phyloP scores from a whole-genome alignment of 2,797 vertebrate genomes.

The Falco columbarius region DNA sequence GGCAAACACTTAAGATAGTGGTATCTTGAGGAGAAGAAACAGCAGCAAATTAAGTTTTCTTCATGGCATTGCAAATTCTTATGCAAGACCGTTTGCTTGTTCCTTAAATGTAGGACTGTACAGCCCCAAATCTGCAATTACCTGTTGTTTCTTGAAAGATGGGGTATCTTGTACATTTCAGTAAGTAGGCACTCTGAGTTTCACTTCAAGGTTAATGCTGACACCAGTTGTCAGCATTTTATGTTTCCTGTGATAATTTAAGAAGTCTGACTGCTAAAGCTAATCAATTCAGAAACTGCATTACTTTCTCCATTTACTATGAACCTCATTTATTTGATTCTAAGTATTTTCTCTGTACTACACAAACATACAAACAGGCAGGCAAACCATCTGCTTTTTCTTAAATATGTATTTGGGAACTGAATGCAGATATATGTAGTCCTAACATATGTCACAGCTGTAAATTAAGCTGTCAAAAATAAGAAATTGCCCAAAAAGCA shows the following conservation, averaged over 20 bases:
- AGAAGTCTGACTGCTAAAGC: not conserved
- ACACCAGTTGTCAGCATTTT: not conserved
- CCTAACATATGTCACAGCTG: not conserved
- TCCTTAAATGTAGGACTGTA: not conserved
- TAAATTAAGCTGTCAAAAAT: not conserved
- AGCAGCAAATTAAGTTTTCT: not conserved
- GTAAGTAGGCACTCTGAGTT: not conserved
- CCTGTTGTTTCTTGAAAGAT: not conserved
- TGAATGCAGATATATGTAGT: not conserved
- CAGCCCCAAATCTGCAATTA: not conserved
- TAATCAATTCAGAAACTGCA: not conserved
- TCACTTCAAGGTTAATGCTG: not conserved
- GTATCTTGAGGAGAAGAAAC: not conserved
- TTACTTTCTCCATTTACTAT: not conserved
- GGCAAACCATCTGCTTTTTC: not conserved
- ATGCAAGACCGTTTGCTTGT: accelerated
- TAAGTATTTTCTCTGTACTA: not conserved
- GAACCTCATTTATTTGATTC: not conserved
- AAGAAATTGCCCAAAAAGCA: not conserved
- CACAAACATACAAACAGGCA: not conserved
- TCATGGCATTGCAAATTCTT: not conserved
- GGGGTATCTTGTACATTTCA: not conserved
- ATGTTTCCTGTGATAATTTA: not conserved
- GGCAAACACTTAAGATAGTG: not conserved
- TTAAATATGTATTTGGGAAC: not conserved